Evolutionary conservation across 1,140 invertebrate genomes (phyloP), one percentile per base, ranked within the genome.

Genomic region (Maconellicoccus hirsutus): DNA sequence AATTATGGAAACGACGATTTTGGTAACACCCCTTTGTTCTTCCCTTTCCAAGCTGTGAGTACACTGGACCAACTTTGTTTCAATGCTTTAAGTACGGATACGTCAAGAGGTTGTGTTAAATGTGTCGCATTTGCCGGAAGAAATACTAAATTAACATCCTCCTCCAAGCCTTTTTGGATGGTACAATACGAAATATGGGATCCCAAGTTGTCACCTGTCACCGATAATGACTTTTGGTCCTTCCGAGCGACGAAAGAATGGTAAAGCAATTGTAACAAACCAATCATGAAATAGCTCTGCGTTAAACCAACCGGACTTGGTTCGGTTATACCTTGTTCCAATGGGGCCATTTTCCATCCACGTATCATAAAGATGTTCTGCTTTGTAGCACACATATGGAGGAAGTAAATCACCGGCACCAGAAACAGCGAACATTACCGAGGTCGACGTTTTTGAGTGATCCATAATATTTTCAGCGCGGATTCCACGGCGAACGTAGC

Each of bases 71-170:
- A 82, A 23, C 71, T 73, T 12, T 70, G 75, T 71, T 80, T 81
- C 71, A 81, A 69, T 16, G 78, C 76, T 6, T 72, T 25, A 74
- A 79, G 79, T 38, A 79, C 76, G n/a, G 76, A 76, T 19, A 80
- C 77, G 74, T 82, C 79, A 21, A 82, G 72, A 7, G 80, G 79
- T 71, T 82, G 80, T 19, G 76, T 75, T 12, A 80, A 38, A 71
- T 82, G 80, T 0, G 79, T 81, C 0, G 76, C 73, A 73, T 82
- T 81, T 7, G 78, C 73, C 21, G 79, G 78, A 7, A 82, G 75
- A 69, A 76, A 79, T 3, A 80, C 63, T 73, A 82, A 79, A 25
- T 71, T 70, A 23, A 81, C 79, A 70, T 80, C 72, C 59, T 80
- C 75, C 75, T 77, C 72, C 12, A 81, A 73, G 8, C 80, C 59